Evolutionary conservation across 1,140 invertebrate genomes (phyloP), one percentile per base, ranked within the genome.

Genomic region (Caenorhabditis remanei): DNA sequence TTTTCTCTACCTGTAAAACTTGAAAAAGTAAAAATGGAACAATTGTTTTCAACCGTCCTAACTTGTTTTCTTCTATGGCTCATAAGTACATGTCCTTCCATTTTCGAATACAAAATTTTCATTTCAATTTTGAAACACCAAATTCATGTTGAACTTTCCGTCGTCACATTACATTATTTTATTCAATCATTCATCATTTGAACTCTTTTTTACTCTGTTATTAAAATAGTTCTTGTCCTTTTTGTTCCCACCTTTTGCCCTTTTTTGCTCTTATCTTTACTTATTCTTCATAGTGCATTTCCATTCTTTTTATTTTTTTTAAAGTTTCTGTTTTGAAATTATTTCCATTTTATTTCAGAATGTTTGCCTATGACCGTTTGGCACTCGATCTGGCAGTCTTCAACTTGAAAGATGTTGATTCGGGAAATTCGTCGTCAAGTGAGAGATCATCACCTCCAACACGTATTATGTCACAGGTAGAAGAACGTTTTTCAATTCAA

Each of bases 291-390:
- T 6, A 83, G 53, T 83, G 14, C 79, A 53, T 48, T 56, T 65
- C 50, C 2, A 16, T 11, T 4, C 21, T 63, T 48, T 40, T 63
- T 48, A 50, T 32, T 48, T 65, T 63, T 65, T 48, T 1, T 50
- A 43, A 7, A 65, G 46, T 50, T 0, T 11, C 3, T 63, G 4
- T 63, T 63, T 11, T 63, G 56, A 32, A 11, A 13, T 24, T 32
- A 32, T 7, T 32, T 32, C 24, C 9, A 43, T 56, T 85, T 8
- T 13, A 32, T 56, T 85, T 67, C 46, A 67, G 79, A 90, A 90
- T 90, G 90, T 90, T 90, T 83, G 90, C 90, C 75, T 90, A 90
- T 90, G 90, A 90, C 58, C 90, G 90, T 71, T 85, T 90, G 40
- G 90, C 90, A 41, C 85, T 90, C 14, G 90, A 90, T 65, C 84